These are phyloP conservation scores for Alces alces DNA, from an alignment of 2,113 vertebrate species.

Conservation along the genomic window DNA sequence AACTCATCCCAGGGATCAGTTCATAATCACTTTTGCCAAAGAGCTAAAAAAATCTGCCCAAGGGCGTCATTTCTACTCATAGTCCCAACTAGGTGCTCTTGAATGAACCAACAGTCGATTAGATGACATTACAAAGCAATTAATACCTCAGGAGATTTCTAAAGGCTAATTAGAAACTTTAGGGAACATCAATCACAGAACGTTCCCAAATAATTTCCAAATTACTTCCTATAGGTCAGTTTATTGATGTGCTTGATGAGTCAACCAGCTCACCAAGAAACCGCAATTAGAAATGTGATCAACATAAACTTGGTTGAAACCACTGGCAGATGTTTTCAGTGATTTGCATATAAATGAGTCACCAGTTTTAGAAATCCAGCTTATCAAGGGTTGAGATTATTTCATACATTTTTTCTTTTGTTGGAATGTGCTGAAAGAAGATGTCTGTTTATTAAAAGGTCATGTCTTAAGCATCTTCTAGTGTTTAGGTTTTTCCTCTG, in stretches of 20 bases:
- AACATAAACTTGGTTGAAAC: constrained; percentile 49
- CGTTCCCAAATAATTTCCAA: constrained; percentile 56
- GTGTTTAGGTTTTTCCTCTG: background rate
- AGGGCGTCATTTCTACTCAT: background rate
- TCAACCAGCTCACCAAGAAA: constrained; percentile 59
- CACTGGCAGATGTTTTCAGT: constrained; percentile 49
- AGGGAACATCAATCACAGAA: constrained; percentile 39
- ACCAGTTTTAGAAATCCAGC: constrained; percentile 35
- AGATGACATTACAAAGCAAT: constrained; percentile 18
- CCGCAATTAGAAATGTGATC: constrained; percentile 66
- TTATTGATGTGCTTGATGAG: constrained; percentile 60
- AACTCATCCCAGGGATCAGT: background rate
- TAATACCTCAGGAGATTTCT: constrained; percentile 17
- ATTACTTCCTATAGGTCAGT: constrained; percentile 69
- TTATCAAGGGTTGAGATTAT: background rate
- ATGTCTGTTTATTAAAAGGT: constrained; percentile 30
- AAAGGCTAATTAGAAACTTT: constrained; percentile 62
- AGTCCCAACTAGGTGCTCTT: constrained; percentile 4
- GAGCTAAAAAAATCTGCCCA: background rate
- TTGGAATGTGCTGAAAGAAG: constrained; percentile 34
- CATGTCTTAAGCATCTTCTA: background rate
- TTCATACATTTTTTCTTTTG: constrained; percentile 17
- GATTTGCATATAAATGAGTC: constrained; percentile 57
- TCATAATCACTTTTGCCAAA: background rate
- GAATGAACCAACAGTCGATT: constrained; percentile 26